Evolutionary conservation across 2,888 invertebrate species (phyloP).

Genomic region (Lamellibrachia columna): DNA sequence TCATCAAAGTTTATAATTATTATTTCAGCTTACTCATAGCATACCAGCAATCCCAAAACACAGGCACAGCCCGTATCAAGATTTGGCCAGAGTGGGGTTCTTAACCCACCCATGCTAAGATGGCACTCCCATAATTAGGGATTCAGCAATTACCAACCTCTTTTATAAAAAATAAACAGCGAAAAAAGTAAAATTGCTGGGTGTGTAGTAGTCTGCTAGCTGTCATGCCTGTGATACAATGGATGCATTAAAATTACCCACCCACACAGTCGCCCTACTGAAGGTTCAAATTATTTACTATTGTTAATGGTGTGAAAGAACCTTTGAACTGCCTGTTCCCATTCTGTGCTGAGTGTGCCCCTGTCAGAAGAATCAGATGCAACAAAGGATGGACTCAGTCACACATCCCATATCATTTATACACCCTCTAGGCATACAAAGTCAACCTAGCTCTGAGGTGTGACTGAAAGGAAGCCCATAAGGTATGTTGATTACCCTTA

Average conservation of each 20-base stretch:
- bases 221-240: neutral
- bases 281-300: neutral
- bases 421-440: neutral
- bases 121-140: neutral
- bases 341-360: neutral
- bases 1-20: neutral
- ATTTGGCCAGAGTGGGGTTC: neutral
- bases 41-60: too few species aligned
- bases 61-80: neutral
- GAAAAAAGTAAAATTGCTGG: neutral
- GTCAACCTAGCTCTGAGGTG: neutral
- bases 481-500: neutral
- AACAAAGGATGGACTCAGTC: neutral
- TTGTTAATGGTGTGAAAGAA: neutral
- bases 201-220: neutral
- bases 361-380: neutral
- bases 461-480: neutral
- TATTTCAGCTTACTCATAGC: too few species aligned
- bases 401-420: neutral
- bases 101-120: neutral
- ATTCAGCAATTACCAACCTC: neutral
- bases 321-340: neutral
- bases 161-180: neutral
- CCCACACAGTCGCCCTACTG: slow-evolving; percentile 1
- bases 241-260: neutral